Evolutionary conservation across 2,113 vertebrate species (phyloP).

Genomic region (Lampris megalopsis): DNA sequence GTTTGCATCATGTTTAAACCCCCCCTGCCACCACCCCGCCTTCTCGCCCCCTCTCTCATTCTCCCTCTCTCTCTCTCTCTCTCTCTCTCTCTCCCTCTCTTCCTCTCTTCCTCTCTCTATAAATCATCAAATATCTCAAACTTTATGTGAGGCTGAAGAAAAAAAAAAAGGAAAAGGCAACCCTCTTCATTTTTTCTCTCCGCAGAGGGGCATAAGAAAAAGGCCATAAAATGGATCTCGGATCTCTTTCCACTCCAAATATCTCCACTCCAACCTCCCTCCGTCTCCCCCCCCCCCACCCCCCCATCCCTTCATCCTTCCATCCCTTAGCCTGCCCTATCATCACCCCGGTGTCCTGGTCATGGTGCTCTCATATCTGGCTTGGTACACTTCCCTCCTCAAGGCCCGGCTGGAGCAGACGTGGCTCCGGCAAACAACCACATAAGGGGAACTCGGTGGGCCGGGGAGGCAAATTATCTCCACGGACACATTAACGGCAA

Average conservation of each 20-base stretch:
- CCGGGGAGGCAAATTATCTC: conserved; percentile 47
- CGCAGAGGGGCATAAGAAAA: conserved; percentile 76
- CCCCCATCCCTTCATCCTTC: conserved; percentile 26
- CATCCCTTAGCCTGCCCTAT: conserved; percentile 37
- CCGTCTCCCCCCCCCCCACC: not conserved
- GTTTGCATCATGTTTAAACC: conserved; percentile 98
- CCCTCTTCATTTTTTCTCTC: conserved; percentile 57
- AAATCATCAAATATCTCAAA: conserved; percentile 86
- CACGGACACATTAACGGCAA: not conserved
- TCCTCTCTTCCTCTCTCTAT: conserved; percentile 83
- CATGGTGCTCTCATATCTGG: conserved; percentile 62
- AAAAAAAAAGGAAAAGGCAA: conserved; percentile 39
- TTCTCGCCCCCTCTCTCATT: conserved; percentile 45
- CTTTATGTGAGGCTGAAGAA: conserved; percentile 81
- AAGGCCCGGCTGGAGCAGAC: conserved; percentile 27
- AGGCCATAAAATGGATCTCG: conserved; percentile 70
- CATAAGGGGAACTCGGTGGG: conserved; percentile 44
- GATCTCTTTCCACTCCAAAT: conserved; percentile 75
- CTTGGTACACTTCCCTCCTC: conserved; percentile 41
- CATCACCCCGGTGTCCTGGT: conserved; percentile 57
- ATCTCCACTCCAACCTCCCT: not conserved
- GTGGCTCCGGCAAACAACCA: conserved; percentile 55
- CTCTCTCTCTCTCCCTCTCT: conserved; percentile 33
- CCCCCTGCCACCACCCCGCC: conserved; percentile 85
- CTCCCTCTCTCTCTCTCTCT: not conserved